phyloP scores from a whole-genome alignment of 2,888 invertebrate genomes.

The Falcaria lacertinaria region DNA sequence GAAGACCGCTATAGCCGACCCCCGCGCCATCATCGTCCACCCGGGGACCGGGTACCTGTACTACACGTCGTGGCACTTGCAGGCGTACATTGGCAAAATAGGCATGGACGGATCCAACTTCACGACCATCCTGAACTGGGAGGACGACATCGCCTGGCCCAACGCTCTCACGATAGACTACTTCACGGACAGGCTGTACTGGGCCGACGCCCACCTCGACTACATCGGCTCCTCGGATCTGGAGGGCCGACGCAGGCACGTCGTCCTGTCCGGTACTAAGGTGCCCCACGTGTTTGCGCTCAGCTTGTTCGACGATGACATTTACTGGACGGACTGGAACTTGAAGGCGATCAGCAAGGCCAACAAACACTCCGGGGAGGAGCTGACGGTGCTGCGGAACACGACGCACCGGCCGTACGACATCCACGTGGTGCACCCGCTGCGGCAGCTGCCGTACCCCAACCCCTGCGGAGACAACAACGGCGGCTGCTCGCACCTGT shows the following conservation, averaged over 20 bases:
- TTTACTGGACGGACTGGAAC: conserved; percentile 99
- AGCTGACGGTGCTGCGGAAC: conserved; percentile 87
- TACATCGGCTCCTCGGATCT: conserved; percentile 97
- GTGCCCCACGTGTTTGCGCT: conserved; percentile 98
- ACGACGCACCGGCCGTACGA: conserved; percentile 98
- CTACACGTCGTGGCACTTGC: conserved; percentile 97
- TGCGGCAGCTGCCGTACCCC: conserved; percentile 89
- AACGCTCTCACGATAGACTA: conserved; percentile 98
- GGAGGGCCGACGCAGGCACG: conserved; percentile 92
- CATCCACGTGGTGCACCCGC: conserved; percentile 93
- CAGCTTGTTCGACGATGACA: conserved; percentile 93
- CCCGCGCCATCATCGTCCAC: conserved; percentile 96
- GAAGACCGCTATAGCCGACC: conserved; percentile 93
- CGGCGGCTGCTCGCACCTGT: conserved; percentile 97
- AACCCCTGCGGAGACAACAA: conserved; percentile 96
- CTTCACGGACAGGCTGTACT: conserved; percentile 96
- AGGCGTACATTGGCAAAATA: conserved; percentile 97
- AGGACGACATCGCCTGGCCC: conserved; percentile 98
- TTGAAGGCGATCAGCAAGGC: conserved; percentile 94
- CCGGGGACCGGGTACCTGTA: conserved; percentile 96
- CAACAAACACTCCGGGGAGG: conserved; percentile 92
- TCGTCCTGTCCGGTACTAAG: conserved; percentile 86
- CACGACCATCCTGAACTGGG: conserved; percentile 92
- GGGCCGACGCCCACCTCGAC: conserved; percentile 99
- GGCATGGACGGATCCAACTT: conserved; percentile 98